Evolutionary conservation across 2,797 vertebrate species (phyloP), one percentile per base, ranked within the genome.

Genomic region (Chelidonichthys spinosus): DNA sequence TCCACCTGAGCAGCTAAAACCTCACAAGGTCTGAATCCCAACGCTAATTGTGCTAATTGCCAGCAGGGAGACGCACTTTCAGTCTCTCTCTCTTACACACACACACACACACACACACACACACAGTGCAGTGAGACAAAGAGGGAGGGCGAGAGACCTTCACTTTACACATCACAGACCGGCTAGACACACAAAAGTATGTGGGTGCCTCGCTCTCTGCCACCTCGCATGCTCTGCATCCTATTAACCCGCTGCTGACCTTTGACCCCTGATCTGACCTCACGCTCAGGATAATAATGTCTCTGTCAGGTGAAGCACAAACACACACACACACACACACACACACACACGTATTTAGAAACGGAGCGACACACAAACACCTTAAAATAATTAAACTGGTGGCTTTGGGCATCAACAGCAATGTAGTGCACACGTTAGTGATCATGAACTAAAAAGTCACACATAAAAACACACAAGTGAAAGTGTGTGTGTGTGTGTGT

Each of bases 1-100:
- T 93, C 92, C 91, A 93, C 91, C 89, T 90, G 92, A 93, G 83
- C 86, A 72, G 71, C 79, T 84, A 76, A 88, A 88, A 89, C 79
- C 82, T 91, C 90, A 92, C 85, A 72, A 78, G 78, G 78, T 86
- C 87, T 86, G 81, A 86, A 88, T 88, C 82, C 76, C 72, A 63
- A 65, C 46, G 43, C 87, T 89, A 87, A 91, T 91, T 91, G 86
- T 82, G 85, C 81, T 90, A 89, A 90, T 90, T 87, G 78, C 43
- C 75, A 83, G 76, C 80, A 59, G 84, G 87, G 67, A 74, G 81
- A 11, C 3, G 2, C 63, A 71, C 46, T 53, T 25, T 70, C 40
- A 71, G 55, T 68, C 52, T 37, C 39, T 46, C 18, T 18, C 14
- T n/a, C 62, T 37, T 15, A 36, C 10, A 37, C 42, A 56, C 55